Evolutionary conservation across 1,140 invertebrate genomes (phyloP), one percentile per base, ranked within the genome.

Genomic region (Pseudomyrmex sp.): DNA sequence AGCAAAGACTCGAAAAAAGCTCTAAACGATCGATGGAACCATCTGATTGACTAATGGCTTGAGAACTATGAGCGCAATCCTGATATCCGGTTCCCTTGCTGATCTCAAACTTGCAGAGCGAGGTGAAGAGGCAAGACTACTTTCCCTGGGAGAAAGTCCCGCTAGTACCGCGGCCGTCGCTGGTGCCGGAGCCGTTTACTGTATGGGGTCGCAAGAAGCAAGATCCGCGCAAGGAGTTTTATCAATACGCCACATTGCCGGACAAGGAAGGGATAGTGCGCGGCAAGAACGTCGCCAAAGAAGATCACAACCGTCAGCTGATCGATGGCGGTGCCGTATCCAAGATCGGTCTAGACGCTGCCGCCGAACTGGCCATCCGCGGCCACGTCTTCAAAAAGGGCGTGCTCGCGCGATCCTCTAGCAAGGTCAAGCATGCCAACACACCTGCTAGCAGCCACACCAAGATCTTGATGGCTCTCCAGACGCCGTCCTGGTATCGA

Each of bases 81-180:
- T 61, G 23, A 80, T 74, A 23, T 12, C 59, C 48, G 75, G 26
- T n/a, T 52, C 13, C 9, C 46, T 77, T 59, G 52, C 35, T 63
- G 63, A 52, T 50, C 66, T 13, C 66, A 23, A 80, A 80, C 54
- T 80, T 80, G 66, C 76, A 80, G 76, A 77, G 46, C 61, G 74
- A 77, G 20, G 2, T 48, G 9, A 68, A 54, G 26, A 97, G 96
- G 95, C 95, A 95, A 88, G 95, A 94, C 84, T 90, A 95, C 92
- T 96, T 97, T 87, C 97, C 97, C 88, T 98, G 97, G 97, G 97
- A 97, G 93, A 97, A 97, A 95, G 96, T 97, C 91, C 97, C 97
- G 85, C 96, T 96, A 92, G 97, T 98, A 88, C 97, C 97, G 83
- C 95, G 97, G 84, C 97, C 97, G 84, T 97, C 97, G 88, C 95